Base-by-base conservation (phyloP, 2,113 vertebrate species). In the Misgurnus anguillicaudatus region DNA sequence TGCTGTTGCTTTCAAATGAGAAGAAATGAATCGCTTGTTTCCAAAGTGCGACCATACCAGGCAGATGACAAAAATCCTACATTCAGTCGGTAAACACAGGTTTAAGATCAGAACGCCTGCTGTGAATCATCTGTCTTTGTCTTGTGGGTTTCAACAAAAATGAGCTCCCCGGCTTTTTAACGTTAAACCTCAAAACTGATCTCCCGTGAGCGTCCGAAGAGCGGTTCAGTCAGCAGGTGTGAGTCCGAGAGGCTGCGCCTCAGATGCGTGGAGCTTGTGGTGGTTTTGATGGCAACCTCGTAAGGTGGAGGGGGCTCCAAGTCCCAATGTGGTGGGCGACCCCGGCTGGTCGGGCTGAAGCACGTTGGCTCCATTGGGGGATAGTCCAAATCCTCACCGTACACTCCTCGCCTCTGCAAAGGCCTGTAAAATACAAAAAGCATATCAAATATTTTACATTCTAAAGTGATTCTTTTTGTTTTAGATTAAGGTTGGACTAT, bases 131-230 rank as follows among this genome's bases (percentile, higher is more conserved):
- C 13, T 7, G 14, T 42, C 9, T 39, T 9, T 74, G 41, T 74
- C 24, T 47, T n/a, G 21, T 16, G 55, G 16, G 45, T 55, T 71
- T 17, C n/a, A 31, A 31, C 24, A 31, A 31, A 71, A 31, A 6
- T n/a, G 10, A 8, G 68, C 5, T 70, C 24, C 67, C 31, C 9
- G 11, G 24, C 55, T 57, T 1, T 6, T 5, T 36, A 45, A 55
- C 19, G 1, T 92, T 88, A 94, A 85, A 94, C 92, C 84, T 94
- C 93, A 45, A 94, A 94, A 86, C 93, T 94, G 77, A 94, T 92
- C 83, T 94, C 93, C 45, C 93, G 88, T 4, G 92, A 94, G 13
- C 83, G 90, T 79, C 90, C 88, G 39, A 93, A 93, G 66, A 94
- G 86, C 0, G 92, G 91, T 81, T 94, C 93, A 1, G 89, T 77